A percentile compares a stretch with the other conserved stretches of the same genome.
These are phyloP conservation scores for Chaunax sp. DNA, from an alignment of 2,797 vertebrate genomes.

Conservation along the genomic window DNA sequence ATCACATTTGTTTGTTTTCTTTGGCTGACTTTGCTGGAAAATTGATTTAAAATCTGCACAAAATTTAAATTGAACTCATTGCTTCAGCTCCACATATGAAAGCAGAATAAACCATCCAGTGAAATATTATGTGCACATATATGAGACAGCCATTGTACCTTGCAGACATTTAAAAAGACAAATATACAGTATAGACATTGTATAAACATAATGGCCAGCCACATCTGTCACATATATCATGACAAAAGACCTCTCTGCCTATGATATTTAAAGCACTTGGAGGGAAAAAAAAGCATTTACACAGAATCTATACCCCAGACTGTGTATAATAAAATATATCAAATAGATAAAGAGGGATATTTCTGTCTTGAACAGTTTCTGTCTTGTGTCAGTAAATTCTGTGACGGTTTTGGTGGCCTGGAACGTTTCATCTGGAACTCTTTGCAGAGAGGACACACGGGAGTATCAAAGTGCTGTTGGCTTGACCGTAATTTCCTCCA, in stretches of 20 bases:
- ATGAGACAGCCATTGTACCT: conserved; percentile 19
- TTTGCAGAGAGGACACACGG: conserved; percentile 50
- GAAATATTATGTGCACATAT: conserved; percentile 13
- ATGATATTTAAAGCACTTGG: conserved; percentile 22
- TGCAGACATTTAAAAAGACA: conserved; percentile 19
- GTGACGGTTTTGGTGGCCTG: conserved; percentile 41
- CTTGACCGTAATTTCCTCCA: conserved; percentile 63
- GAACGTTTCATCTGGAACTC: conserved; percentile 21
- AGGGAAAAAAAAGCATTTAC: conserved; percentile 22
- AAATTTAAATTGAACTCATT: neutral
- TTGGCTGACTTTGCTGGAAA: too few relatives aligned
- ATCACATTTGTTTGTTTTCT: too few relatives aligned
- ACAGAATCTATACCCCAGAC: conserved; percentile 30
- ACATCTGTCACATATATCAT: conserved; percentile 40
- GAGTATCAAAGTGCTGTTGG: conserved; percentile 77
- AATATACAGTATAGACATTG: conserved; percentile 54
- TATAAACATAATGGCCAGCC: conserved; percentile 65
- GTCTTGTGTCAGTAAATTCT: conserved; percentile 27
- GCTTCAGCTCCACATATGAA: conserved; percentile 22
- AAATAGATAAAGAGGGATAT: conserved; percentile 37
- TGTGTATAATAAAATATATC: conserved; percentile 42
- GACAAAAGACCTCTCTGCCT: conserved; percentile 42
- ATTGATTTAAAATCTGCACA: too few relatives aligned
- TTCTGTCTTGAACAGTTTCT: conserved; percentile 21
- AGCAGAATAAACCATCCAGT: conserved; percentile 19